Conservation (phyloP, 2,113 vertebrate genomes). For the Prochilodus magdalenae region DNA sequence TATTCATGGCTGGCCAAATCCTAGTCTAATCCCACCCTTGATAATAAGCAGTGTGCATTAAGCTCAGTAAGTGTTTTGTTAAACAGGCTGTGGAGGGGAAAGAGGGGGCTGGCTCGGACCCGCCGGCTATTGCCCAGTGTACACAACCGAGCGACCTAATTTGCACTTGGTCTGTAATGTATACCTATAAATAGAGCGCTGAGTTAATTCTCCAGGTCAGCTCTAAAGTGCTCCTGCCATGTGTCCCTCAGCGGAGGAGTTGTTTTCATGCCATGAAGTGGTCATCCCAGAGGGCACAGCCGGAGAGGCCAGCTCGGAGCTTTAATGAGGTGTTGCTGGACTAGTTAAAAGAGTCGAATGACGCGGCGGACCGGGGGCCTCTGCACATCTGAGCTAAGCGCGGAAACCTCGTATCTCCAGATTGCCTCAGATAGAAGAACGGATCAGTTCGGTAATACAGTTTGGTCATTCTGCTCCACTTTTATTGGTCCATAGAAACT, state of each 20-base stretch:
- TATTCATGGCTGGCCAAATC: constrained; percentile 73
- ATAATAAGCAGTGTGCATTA: constrained; percentile 66
- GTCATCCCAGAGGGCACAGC: constrained; percentile 62
- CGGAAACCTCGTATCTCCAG: too few relatives aligned
- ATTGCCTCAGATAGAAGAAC: too few relatives aligned
- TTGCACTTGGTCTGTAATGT: constrained; percentile 78
- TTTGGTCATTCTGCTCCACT: too few relatives aligned
- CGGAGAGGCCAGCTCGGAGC: constrained; percentile 57
- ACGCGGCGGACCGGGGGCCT: constrained; percentile 43
- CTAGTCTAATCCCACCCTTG: constrained; percentile 74
- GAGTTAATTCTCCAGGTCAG: constrained; percentile 59
- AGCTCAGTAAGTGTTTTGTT: constrained; percentile 72
- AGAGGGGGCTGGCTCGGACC: constrained; percentile 55
- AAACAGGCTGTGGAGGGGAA: constrained; percentile 60
- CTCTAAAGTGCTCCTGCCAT: constrained; percentile 41
- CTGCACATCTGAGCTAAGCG: not conserved
- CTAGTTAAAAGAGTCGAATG: constrained; percentile 66
- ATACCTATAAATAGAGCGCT: constrained; percentile 64
- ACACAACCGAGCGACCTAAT: constrained; percentile 75
- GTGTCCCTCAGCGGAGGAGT: constrained; percentile 3
- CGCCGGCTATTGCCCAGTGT: constrained; percentile 60
- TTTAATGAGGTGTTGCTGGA: constrained; percentile 79
- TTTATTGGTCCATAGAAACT: too few relatives aligned
- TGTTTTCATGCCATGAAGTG: constrained; percentile 58
- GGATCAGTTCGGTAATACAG: too few relatives aligned